Base-by-base conservation (phyloP, 2,888 invertebrate species). In the Eudasyphora cyanicolor region DNA sequence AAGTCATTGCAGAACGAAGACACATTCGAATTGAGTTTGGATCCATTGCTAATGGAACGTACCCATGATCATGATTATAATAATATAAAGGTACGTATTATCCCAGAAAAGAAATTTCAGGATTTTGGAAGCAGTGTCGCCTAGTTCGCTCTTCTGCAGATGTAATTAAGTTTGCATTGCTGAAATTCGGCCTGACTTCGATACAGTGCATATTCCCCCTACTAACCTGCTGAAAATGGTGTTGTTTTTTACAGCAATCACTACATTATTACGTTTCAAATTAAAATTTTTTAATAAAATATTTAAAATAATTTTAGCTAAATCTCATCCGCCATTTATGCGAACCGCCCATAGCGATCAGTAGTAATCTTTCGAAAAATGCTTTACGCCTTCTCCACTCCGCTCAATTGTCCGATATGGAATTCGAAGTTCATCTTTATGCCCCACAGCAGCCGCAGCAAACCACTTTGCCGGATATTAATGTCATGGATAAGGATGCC, bases 301-400 rank as follows among this genome's bases (percentile, higher is more conserved):
- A 8, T n/a, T n/a, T n/a, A n/a, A n/a, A n/a, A n/a, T n/a, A n/a
- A 12, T 57, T 17, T 0, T 38, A 91, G 91, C 82, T 91, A 1
- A 91, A 94, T 90, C 90, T 95, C 80, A 93, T 94, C 60, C 93
- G 94, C 87, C 94, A 94, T 54, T 88, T 95, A n/a, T 94, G 94
- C 89, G 93, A 93, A 82, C 93, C 95, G 54, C 94, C 94, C 7
- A 90, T 92, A 79, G 92, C 94, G 2, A 91, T 92, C 79, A 93
- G 93, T 69, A 95, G 94, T 88, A 90, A 89, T 70, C 90, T 95
- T 73, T 94, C 95, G 0, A 93, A 93, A 88, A 93, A 93, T 86
- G 93, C 94, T n/a, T 90, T 94, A 27, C 92, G 94, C 76, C 89
- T 95, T 38, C 91, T 95, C 51, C 93, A 93, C 86, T 93, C 93